phyloP scores from a whole-genome alignment of 2,113 vertebrate genomes.

The Perognathus longimembris region DNA sequence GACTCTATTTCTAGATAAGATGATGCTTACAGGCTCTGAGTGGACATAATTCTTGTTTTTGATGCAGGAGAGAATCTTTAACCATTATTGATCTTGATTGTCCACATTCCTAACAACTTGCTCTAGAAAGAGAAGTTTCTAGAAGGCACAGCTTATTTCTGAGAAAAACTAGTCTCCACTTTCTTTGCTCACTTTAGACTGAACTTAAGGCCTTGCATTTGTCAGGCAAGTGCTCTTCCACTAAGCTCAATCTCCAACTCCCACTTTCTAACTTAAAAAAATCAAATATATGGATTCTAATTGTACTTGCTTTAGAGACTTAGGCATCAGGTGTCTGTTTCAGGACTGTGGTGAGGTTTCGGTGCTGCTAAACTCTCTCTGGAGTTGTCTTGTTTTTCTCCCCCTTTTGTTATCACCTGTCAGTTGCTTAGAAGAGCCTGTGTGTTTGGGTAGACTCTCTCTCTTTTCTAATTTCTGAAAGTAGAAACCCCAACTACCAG shows the following conservation, averaged over 20 bases:
- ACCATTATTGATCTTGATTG: not conserved
- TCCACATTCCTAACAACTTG: not conserved
- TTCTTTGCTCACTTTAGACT: not conserved
- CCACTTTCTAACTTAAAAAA: not conserved
- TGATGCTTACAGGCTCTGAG: not conserved
- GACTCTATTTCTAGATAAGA: not conserved
- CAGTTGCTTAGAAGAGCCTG: not conserved
- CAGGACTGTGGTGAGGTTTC: not conserved
- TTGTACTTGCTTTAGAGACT: not conserved
- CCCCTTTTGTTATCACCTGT: not conserved
- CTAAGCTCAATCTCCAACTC: too few species aligned
- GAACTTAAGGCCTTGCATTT: too few species aligned
- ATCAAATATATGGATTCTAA: not conserved
- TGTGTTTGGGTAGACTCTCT: not conserved
- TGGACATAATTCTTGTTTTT: not conserved
- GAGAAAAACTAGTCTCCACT: not conserved
- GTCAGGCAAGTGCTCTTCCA: too few species aligned
- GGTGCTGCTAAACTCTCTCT: not conserved
- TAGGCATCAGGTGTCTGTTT: not conserved
- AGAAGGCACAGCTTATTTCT: not conserved
- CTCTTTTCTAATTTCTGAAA: not conserved
- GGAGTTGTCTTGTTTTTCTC: not conserved
- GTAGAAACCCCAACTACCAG: not conserved
- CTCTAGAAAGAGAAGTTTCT: not conserved
- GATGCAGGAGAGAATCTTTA: not conserved